Evolutionary conservation across 2,888 invertebrate genomes (phyloP).

Genomic region (Clusia tigrina): DNA sequence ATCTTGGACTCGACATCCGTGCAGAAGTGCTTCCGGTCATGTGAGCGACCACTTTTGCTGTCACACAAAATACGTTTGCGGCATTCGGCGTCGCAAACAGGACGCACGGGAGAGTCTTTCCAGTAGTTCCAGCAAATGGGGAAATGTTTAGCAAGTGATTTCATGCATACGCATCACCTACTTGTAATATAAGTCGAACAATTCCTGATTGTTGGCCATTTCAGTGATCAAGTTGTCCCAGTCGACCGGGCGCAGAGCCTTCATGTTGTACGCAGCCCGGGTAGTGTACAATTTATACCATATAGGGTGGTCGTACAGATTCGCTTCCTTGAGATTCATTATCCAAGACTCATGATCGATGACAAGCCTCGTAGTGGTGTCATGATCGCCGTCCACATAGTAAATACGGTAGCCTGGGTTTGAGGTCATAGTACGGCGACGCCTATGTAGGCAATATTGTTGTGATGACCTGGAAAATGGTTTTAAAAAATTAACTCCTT

Average conservation of each 20-base stretch:
- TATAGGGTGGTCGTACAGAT: conserved; percentile 86
- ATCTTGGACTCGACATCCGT: conserved; percentile 84
- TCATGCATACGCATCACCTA: too few relatives aligned
- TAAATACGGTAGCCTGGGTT: conserved; percentile 96
- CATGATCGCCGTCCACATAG: conserved; percentile 91
- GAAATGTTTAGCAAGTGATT: background rate
- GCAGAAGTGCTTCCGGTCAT: conserved; percentile 84
- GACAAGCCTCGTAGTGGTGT: conserved; percentile 82
- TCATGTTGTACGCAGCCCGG: conserved; percentile 84
- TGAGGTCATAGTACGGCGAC: conserved; percentile 89
- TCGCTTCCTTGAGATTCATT: conserved; percentile 93
- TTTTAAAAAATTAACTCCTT: background rate
- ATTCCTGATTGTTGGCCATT: conserved; percentile 85
- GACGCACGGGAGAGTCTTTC: conserved; percentile 86
- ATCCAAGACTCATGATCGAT: conserved; percentile 96
- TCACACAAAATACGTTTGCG: conserved; percentile 87
- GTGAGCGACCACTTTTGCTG: conserved; percentile 84
- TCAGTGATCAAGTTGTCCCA: conserved; percentile 90
- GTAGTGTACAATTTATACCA: conserved; percentile 93
- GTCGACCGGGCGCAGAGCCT: conserved; percentile 83
- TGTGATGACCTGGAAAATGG: conserved; percentile 72
- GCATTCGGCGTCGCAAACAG: conserved; percentile 84
- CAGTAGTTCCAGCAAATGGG: conserved; percentile 77
- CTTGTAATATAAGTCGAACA: conserved; percentile 91
- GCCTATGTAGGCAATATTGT: conserved; percentile 92